Base-by-base conservation (phyloP, 2,888 invertebrate species). In the Blera fallax region DNA sequence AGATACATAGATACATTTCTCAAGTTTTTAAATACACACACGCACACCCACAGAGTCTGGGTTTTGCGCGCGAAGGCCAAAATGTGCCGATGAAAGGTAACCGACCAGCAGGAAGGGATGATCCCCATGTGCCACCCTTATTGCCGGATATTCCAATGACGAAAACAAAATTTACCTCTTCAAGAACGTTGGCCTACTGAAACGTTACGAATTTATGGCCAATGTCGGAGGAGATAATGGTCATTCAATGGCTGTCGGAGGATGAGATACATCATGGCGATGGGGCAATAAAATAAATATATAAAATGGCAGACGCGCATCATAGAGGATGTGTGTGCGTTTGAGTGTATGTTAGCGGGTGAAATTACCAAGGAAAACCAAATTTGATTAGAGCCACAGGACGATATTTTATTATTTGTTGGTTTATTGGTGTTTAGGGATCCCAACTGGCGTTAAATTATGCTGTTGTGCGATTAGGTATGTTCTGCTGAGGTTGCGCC, bases 341-440 rank as follows among this genome's bases (percentile, higher is more conserved):
- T 10, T n/a, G 45, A 0, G 43, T 3, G n/a, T 24, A 3, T 24
- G n/a, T 10, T 14, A 18, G 40, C 58, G 34, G 40, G 14, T 58
- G 34, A 58, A 72, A 45, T 45, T 8, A 32, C 14, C 32, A 29
- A 29, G 69, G 69, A 27, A 56, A 32, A 11, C 27, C 24, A 34
- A 58, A 56, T 72, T 72, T 58, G 70, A 72, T 72, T 72, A 34
- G 70, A n/a, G 43, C 45, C 56, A 45, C 56, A 45, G n/a, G 40
- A 58, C 34, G 34, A 58, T 58, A 32, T 45, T 60, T 72, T 72
- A 14, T 58, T 45, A 34, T 45, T 43, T 69, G 24, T 7, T 48
- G 34, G 43, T 69, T 70, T 70, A 56, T 56, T 32, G 70, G 58
- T 58, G 45, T 48, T 48, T 21, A 10, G 58, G 37, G 34, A 72